Conservation (phyloP, 2,888 invertebrate species). For the Ophioninae sp. region DNA sequence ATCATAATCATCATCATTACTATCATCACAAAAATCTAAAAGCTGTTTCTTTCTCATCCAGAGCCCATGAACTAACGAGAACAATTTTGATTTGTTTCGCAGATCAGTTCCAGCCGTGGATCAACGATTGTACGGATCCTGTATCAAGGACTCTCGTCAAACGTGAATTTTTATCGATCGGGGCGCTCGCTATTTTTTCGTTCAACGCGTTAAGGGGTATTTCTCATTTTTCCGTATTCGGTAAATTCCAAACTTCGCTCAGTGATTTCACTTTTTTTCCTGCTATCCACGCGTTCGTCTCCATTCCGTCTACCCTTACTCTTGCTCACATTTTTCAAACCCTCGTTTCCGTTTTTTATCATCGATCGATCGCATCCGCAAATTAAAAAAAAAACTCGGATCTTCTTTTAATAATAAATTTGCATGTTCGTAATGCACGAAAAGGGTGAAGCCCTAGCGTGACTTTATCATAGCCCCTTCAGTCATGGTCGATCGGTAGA, state of each 20-base stretch:
- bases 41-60: background rate
- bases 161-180: constrained; percentile 4
- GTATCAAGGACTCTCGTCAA: background rate
- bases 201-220: constrained; percentile 11
- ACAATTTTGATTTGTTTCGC: constrained; percentile 23
- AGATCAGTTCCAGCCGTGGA: constrained; percentile 28
- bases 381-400: too few relatives aligned
- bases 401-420: constrained; percentile 28
- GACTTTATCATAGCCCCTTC: background rate
- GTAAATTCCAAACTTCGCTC: constrained; percentile 39
- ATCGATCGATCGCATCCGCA: background rate
- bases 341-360: background rate
- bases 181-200: constrained; percentile 18
- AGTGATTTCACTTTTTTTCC: background rate
- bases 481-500: constrained; percentile 54
- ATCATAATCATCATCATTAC: too few relatives aligned
- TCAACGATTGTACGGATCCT: constrained; percentile 36
- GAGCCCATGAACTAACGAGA: background rate
- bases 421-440: constrained; percentile 23
- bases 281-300: background rate
- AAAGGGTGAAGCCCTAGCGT: constrained; percentile 29
- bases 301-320: background rate
- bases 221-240: constrained; percentile 31
- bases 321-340: background rate
- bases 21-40: background rate